These are phyloP conservation scores for Ganaspis sp. DNA, from an alignment of 1,140 invertebrate species.

Conservation along the genomic window DNA sequence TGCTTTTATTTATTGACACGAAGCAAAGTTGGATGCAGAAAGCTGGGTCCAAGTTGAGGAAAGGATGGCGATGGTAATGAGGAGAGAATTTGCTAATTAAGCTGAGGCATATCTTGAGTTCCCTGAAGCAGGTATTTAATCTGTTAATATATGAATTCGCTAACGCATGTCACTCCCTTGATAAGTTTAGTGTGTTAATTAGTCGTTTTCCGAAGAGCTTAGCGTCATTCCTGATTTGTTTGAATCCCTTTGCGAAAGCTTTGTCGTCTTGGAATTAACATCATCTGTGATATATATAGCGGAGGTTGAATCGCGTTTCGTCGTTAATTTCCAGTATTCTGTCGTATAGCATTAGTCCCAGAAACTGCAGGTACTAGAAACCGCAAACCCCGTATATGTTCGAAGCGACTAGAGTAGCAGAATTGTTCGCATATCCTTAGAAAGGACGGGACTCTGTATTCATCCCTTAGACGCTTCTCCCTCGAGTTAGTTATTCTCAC, in stretches of 20 bases:
- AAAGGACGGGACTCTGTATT: not conserved
- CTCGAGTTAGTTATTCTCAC: too few species aligned
- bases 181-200: slow-evolving; percentile 27
- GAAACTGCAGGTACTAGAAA: slow-evolving; percentile 52
- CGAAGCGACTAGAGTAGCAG: slow-evolving; percentile 50
- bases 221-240: not conserved
- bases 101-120: not conserved
- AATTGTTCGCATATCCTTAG: slow-evolving; percentile 54
- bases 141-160: not conserved
- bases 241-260: slow-evolving; percentile 19
- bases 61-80: not conserved
- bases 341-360: not conserved
- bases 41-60: too few species aligned
- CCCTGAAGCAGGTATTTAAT: not conserved
- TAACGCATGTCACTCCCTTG: slow-evolving; percentile 18
- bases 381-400: slow-evolving; percentile 56
- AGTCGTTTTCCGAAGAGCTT: slow-evolving; percentile 2
- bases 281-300: not conserved
- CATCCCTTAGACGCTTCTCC: not conserved
- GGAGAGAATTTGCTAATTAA: not conserved
- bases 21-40: too few species aligned
- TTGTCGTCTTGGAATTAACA: slow-evolving; percentile 36
- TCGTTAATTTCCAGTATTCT: slow-evolving; percentile 41
- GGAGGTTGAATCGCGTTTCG: not conserved
- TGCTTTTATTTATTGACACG: too few species aligned